Conservation (phyloP, 2,797 vertebrate genomes). For the Ibycter americanus region DNA sequence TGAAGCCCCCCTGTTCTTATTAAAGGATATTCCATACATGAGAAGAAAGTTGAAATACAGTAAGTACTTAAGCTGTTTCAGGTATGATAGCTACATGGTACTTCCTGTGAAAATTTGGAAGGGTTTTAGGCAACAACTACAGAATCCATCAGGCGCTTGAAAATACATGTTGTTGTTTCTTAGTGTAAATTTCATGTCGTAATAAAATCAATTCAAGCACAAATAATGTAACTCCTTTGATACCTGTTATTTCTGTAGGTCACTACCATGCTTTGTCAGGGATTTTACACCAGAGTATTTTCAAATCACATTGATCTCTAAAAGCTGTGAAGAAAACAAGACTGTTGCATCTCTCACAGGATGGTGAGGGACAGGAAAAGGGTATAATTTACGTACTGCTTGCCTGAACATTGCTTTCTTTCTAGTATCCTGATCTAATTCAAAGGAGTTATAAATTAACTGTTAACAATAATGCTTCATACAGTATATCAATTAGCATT, state of each 20-base stretch:
- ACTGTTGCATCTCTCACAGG: not conserved
- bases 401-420: not conserved
- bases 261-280: not conserved
- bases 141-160: not conserved
- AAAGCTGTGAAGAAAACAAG: not conserved
- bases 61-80: not conserved
- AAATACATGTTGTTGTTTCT: not conserved
- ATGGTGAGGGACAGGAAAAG: not conserved
- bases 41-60: not conserved
- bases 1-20: not conserved
- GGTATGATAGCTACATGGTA: not conserved
- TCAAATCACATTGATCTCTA: not conserved
- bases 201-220: not conserved
- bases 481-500: not conserved
- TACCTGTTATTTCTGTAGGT: not conserved
- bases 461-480: not conserved
- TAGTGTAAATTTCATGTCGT: not conserved
- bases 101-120: not conserved
- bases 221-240: not conserved
- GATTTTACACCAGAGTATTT: not conserved
- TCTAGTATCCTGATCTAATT: not conserved
- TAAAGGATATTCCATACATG: not conserved
- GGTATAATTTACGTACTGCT: not conserved
- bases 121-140: not conserved
- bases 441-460: not conserved